phyloP scores from a whole-genome alignment of 2,797 vertebrate species.

The Hephaestus fuliginosus region DNA sequence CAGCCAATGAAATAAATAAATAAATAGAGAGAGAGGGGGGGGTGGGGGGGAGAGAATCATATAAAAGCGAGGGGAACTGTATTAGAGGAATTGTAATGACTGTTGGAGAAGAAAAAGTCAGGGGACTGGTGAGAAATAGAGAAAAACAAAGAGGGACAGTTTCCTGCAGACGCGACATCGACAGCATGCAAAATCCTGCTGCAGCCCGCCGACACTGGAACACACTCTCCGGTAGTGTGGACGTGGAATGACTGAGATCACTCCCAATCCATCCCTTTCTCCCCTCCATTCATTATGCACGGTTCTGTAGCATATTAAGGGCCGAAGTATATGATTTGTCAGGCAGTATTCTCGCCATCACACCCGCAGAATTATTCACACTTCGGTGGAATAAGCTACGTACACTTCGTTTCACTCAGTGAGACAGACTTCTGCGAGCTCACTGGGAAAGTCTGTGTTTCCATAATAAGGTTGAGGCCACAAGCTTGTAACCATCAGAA shows the following conservation, averaged over 20 bases:
- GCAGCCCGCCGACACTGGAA: slow-evolving; percentile 61
- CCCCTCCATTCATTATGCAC: slow-evolving; percentile 68
- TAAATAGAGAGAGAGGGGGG: slow-evolving; percentile 17
- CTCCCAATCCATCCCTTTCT: slow-evolving; percentile 48
- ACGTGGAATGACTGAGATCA: slow-evolving; percentile 73
- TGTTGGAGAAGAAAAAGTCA: slow-evolving; percentile 32
- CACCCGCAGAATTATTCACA: slow-evolving; percentile 54
- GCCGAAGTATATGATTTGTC: slow-evolving; percentile 52
- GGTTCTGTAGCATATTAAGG: slow-evolving; percentile 58
- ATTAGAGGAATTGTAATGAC: slow-evolving; percentile 61
- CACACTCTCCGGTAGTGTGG: slow-evolving; percentile 58
- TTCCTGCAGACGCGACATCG: slow-evolving; percentile 70
- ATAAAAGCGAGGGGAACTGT: slow-evolving; percentile 53
- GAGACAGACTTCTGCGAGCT: slow-evolving; percentile 3
- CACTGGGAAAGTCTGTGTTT: slow-evolving; percentile 35
- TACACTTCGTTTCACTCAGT: slow-evolving; percentile 17
- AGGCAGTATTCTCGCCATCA: slow-evolving; percentile 24
- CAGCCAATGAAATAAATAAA: slow-evolving; percentile 55
- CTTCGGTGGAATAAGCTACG: slow-evolving; percentile 47
- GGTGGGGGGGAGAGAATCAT: slow-evolving; percentile 24
- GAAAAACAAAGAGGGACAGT: slow-evolving; percentile 70
- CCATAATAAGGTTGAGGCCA: slow-evolving; percentile 26
- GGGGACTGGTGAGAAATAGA: slow-evolving; percentile 41
- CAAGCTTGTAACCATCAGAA: slow-evolving; percentile 16
- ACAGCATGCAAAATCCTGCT: slow-evolving; percentile 75